Evolutionary conservation across 2,113 vertebrate genomes (phyloP), one percentile per base, ranked within the genome.

Genomic region (Engystomops pustulosus): DNA sequence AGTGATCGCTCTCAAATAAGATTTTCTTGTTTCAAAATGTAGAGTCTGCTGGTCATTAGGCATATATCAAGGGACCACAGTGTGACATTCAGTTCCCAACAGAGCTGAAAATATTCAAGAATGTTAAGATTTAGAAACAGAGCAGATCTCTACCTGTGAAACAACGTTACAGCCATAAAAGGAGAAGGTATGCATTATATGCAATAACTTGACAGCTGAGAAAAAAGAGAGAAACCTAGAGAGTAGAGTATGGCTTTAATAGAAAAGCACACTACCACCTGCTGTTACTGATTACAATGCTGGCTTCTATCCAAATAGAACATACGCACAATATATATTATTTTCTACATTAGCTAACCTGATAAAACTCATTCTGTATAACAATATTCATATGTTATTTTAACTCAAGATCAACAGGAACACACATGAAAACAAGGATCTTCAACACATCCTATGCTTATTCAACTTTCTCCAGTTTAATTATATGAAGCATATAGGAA

Each of bases 91-190:
- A 6, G 30, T 58, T 55, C 74, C 49, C 14, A 17, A 58, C 51
- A 58, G 6, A 41, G 18, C n/a, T 25, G 53, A 12, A 78, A 78
- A 41, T 60, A 41, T 78, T 41, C 34, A 17, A 60, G 34, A 60
- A 60, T 38, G 75, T 78, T 15, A 60, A 65, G 58, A 10, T 79
- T 79, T 47, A 30, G 58, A 65, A n/a, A 62, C 6, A 67, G 58
- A 20, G 38, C 51, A 41, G 75, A 67, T 8, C 55, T 32, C 58
- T 79, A 79, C 77, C 77, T 79, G 58, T 47, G 58, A 25, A 45
- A 79, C 58, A 79, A 65, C n/a, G 58, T 23, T 65, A 32, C 23
- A 65, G 58, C 77, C 77, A 79, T 79, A 79, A 79, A 79, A 79
- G 77, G 77, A 47, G 51, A 67, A 67, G 58, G 53, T 79, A 79